Percentiles rank a stretch among this genome's conserved stretches.
Conservation (phyloP, 2,888 invertebrate species). For the Orchesella flavescens region DNA sequence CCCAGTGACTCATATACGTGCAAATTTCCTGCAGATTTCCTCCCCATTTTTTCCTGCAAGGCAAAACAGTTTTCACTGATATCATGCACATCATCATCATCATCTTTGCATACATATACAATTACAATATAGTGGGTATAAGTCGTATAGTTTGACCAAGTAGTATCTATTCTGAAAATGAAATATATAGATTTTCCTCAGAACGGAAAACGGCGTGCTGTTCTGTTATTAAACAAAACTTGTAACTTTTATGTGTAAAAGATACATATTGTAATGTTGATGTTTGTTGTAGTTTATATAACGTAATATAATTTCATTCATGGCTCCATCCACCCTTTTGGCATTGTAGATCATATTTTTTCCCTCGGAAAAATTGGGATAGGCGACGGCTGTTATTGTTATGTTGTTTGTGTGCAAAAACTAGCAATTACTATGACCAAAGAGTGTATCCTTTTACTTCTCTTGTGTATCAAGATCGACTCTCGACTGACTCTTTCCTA, state of each 20-base stretch:
- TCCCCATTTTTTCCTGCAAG: constrained; percentile 22
- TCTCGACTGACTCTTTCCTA: neutral
- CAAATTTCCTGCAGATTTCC: constrained; percentile 55
- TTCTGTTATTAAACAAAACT: neutral
- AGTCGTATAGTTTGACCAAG: no score
- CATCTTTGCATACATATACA: neutral
- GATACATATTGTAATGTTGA: neutral
- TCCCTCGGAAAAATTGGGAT: constrained; percentile 14
- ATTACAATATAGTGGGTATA: no score
- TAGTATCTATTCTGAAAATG: no score
- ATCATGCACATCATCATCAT: neutral
- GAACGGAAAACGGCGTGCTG: neutral
- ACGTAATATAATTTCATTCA: constrained; percentile 17
- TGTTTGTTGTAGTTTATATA: neutral
- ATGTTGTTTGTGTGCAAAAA: neutral
- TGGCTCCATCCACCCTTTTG: constrained; percentile 23
- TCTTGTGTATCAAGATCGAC: no score
- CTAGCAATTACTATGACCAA: neutral
- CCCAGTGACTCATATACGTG: constrained; percentile 50
- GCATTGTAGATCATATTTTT: constrained; percentile 26
- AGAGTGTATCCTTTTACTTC: neutral
- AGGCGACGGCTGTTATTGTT: constrained; percentile 8
- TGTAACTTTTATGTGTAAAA: neutral
- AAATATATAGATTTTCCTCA: constrained; percentile 1
- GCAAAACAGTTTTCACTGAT: constrained; percentile 24